Base-by-base conservation (phyloP, 1,140 invertebrate genomes). In the Ostrea denselamellosa region DNA sequence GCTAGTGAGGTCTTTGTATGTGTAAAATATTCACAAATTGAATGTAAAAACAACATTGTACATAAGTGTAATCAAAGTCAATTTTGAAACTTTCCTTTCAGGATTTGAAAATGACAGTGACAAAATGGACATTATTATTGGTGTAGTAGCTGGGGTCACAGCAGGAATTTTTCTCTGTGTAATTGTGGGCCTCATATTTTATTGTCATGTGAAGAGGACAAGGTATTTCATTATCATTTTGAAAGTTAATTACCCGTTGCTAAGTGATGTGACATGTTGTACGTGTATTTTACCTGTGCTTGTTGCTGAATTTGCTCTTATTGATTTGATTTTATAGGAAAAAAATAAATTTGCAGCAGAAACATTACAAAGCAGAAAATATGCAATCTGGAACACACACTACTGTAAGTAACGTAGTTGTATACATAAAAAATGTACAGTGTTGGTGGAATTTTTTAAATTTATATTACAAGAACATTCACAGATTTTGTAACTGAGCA, bases 261-360 rank as follows among this genome's bases (percentile, higher is more conserved):
- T 44, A 2, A 44, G 34, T 44, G 34, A 44, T 44, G 34, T 44
- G 1, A 5, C 5, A 44, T 5, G 34, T 44, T 44, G 58, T 62
- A 14, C n/a, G 5, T 44, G 34, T 44, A 44, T 44, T 44, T 62
- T 17, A 17, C n/a, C 14, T 62, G 58, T n/a, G n/a, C 14, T 9
- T 62, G 58, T 62, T 62, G 58, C n/a, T 17, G 14, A 19, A 62
- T 14, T 62, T n/a, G 14, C 8, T 62, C 7, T n/a, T 62, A 19
- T 62, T 62, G 14, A 19, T 62, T 62, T 62, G 58, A 14, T 34
- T 77, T 52, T 86, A 52, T 88, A 93, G 93, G 86, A 90, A 91
- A 52, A 93, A 93, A 54, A 90, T 93, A 7, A 91, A 92, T 82
- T 88, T 93, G 5, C 92, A 93, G 28, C 89, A 88, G 19, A 91